Conservation (phyloP, 2,888 invertebrate genomes). For the Nebria brevicollis region DNA sequence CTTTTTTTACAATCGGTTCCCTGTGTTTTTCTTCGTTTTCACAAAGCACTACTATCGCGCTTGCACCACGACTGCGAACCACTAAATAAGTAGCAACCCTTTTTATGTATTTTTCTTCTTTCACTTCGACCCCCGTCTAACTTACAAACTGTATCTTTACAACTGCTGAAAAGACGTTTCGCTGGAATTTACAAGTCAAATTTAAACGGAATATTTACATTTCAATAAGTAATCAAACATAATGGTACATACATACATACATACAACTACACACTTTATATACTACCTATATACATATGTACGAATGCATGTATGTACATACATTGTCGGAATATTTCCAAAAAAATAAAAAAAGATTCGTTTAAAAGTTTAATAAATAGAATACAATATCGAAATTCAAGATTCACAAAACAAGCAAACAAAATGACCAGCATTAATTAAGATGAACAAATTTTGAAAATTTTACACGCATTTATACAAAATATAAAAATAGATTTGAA, state of each 20-base stretch:
- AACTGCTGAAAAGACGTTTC: background rate
- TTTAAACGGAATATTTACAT: conserved; percentile 13
- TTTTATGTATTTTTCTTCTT: conserved; percentile 25
- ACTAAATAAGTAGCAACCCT: conserved; percentile 18
- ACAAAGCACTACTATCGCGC: conserved; percentile 24
- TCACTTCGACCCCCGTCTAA: background rate
- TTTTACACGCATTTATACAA: too few species aligned
- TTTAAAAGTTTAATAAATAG: too few species aligned
- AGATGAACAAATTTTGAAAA: too few species aligned
- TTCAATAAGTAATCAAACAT: conserved; percentile 21
- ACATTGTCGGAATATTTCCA: background rate
- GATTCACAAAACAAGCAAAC: too few species aligned
- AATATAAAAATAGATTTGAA: too few species aligned
- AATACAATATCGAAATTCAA: too few species aligned
- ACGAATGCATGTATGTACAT: background rate
- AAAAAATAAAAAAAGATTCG: too few species aligned
- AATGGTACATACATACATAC: background rate
- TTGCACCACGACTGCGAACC: background rate
- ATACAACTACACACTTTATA: background rate
- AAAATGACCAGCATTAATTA: too few species aligned
- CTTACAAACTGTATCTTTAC: background rate
- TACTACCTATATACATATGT: background rate
- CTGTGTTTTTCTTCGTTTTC: conserved; percentile 31
- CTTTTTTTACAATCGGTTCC: conserved; percentile 41
- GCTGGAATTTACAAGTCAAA: background rate